Evolutionary conservation across 2,797 vertebrate species (phyloP).

Genomic region (Telmatherina bonti): DNA sequence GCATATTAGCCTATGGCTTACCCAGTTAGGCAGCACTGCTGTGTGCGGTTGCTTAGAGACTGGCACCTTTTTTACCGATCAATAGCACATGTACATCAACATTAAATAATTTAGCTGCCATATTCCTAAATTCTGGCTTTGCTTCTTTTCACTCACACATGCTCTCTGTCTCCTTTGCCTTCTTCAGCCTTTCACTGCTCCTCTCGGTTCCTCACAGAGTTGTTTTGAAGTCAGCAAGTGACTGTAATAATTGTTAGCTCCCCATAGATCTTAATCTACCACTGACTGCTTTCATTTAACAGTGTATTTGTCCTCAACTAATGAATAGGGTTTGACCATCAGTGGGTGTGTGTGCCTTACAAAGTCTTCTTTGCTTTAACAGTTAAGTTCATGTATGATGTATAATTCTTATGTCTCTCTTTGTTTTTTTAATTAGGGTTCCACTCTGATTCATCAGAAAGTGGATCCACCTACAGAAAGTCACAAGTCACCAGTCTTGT

Average conservation of each 20-base stretch:
- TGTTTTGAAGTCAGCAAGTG: constrained; percentile 42
- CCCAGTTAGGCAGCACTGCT: constrained; percentile 24
- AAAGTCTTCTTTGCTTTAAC: constrained; percentile 1
- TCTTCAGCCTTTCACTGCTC: neutral
- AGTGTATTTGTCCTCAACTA: constrained; percentile 28
- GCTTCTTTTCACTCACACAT: constrained; percentile 30
- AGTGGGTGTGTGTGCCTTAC: constrained; percentile 6
- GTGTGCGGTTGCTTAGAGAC: constrained; percentile 69
- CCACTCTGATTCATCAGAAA: constrained; percentile 94
- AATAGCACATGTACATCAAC: constrained; percentile 57
- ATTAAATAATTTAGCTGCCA: constrained; percentile 69
- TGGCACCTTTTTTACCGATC: constrained; percentile 52
- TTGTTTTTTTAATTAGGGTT: constrained; percentile 82
- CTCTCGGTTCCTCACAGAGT: constrained; percentile 14
- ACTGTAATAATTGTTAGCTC: constrained; percentile 46
- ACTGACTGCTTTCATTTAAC: constrained; percentile 54
- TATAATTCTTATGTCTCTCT: neutral
- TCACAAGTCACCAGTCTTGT: constrained; percentile 88
- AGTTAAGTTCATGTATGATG: neutral
- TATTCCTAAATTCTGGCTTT: constrained; percentile 22
- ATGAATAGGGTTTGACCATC: constrained; percentile 33
- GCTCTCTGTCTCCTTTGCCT: constrained; percentile 16
- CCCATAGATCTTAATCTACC: constrained; percentile 49
- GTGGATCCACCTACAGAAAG: constrained; percentile 88
- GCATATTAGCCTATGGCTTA: constrained; percentile 30